These are phyloP conservation scores for Hippocampus abdominalis DNA, from an alignment of 2,113 vertebrate genomes.

Conservation along the genomic window DNA sequence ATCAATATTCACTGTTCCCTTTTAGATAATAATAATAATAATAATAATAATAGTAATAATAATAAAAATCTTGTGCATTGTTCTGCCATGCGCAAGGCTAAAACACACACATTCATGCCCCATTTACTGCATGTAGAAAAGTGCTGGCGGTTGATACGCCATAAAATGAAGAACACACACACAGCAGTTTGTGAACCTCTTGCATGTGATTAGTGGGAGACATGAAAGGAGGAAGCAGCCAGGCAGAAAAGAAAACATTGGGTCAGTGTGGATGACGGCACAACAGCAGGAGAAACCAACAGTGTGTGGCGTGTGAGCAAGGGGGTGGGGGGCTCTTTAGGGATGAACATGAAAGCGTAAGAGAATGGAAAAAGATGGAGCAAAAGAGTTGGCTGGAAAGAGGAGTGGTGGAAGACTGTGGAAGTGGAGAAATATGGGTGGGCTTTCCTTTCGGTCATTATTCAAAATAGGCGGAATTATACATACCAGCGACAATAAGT, in stretches of 20 bases:
- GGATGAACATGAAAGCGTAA: constrained; percentile 12
- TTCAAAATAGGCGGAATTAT: not conserved
- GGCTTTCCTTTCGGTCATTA: not conserved
- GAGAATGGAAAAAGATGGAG: constrained; percentile 5
- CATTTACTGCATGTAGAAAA: constrained; percentile 9
- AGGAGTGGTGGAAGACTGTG: not conserved
- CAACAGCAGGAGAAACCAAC: not conserved
- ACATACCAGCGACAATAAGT: not conserved
- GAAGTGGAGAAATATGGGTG: not conserved
- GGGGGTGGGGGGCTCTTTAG: constrained; percentile 7
- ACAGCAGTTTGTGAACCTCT: constrained; percentile 28
- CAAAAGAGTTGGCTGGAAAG: not conserved
- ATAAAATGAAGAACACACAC: constrained; percentile 29
- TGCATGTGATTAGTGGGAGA: constrained; percentile 39
- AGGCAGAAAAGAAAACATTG: constrained; percentile 40
- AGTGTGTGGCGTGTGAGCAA: not conserved
- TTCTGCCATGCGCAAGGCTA: constrained; percentile 8
- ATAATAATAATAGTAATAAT: not conserved
- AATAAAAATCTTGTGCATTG: not conserved
- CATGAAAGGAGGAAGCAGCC: constrained; percentile 36
- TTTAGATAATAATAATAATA: constrained; percentile 10
- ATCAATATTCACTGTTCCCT: too few relatives aligned
- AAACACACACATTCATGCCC: not conserved
- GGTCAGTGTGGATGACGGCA: constrained; percentile 25
- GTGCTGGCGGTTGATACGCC: constrained; percentile 19